These are phyloP conservation scores for Hozukius guyotensis DNA, from an alignment of 2,797 vertebrate genomes.

Conservation along the genomic window DNA sequence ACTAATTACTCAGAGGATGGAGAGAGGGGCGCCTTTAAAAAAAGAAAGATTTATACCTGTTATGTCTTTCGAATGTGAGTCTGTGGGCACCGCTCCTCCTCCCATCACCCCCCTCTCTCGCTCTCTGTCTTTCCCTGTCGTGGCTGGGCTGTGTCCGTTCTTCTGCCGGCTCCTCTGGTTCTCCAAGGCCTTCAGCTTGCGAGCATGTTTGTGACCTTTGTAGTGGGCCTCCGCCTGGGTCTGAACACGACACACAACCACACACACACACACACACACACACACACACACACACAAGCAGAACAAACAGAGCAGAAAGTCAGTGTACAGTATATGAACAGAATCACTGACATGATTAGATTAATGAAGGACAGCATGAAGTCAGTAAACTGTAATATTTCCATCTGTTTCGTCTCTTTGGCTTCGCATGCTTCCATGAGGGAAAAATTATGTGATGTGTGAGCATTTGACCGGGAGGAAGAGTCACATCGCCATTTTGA, in stretches of 20 bases:
- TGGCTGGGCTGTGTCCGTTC: conserved; percentile 30
- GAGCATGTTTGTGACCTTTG: conserved; percentile 95
- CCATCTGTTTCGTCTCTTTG: conserved; percentile 54
- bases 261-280: conserved; percentile 13
- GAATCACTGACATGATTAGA: conserved; percentile 36
- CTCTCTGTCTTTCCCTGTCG: conserved; percentile 47
- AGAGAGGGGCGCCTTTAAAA: conserved; percentile 15
- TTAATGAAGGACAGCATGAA: conserved; percentile 46
- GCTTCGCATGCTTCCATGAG: conserved; percentile 48
- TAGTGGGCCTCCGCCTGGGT: conserved; percentile 98
- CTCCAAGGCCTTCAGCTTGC: conserved; percentile 93
- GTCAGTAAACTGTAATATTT: conserved; percentile 53
- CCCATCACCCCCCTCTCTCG: conserved; percentile 31
- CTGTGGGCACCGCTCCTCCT: conserved; percentile 33
- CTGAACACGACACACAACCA: conserved; percentile 71
- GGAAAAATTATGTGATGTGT: conserved; percentile 28
- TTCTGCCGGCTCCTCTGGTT: conserved; percentile 82
- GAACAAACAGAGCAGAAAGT: conserved; percentile 28
- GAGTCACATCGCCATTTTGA: conserved; percentile 39
- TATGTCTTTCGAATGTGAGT: conserved; percentile 53
- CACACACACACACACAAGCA: conserved; percentile 8
- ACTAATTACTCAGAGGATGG: conserved; percentile 58
- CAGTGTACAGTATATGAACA: conserved; percentile 24
- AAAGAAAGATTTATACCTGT: conserved; percentile 63
- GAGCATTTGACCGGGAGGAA: conserved; percentile 55